A percentile compares a stretch with the other conserved stretches of the same genome.
Conservation (phyloP, 2,113 vertebrate species). For the Egretta garzetta region DNA sequence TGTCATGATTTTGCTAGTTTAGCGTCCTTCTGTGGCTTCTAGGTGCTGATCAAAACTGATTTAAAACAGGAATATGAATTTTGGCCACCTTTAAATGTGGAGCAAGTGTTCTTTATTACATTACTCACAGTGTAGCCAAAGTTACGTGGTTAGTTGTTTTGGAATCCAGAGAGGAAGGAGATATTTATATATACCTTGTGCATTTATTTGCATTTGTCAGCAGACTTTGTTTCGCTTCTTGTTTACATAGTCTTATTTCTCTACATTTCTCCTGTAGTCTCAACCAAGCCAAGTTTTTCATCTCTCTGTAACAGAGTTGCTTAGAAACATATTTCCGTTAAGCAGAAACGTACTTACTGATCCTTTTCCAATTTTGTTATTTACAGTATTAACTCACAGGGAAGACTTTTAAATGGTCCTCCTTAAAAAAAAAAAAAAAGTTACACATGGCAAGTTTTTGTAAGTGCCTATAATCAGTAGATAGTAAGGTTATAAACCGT, state of each 20-base stretch:
- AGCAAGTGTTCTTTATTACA: background rate
- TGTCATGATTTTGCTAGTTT: background rate
- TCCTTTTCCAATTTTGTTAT: background rate
- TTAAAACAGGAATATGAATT: background rate
- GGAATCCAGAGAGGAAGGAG: background rate
- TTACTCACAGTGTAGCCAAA: background rate
- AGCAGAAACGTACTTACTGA: background rate
- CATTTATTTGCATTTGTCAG: background rate
- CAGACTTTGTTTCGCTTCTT: background rate
- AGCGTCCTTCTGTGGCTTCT: background rate
- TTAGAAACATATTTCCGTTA: background rate
- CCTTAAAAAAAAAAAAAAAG: background rate
- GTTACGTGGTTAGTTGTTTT: background rate
- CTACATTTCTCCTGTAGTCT: background rate
- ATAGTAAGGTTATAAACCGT: background rate
- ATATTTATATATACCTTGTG: background rate
- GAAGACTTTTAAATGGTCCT: background rate
- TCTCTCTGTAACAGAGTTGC: background rate
- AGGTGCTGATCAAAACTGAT: background rate
- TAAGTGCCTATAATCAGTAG: background rate
- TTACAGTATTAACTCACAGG: background rate
- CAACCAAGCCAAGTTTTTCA: background rate
- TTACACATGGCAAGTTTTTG: background rate
- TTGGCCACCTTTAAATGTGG: background rate
- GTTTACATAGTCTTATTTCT: background rate